Conservation (phyloP, 2,888 invertebrate species). For the Macrophya annulata region DNA sequence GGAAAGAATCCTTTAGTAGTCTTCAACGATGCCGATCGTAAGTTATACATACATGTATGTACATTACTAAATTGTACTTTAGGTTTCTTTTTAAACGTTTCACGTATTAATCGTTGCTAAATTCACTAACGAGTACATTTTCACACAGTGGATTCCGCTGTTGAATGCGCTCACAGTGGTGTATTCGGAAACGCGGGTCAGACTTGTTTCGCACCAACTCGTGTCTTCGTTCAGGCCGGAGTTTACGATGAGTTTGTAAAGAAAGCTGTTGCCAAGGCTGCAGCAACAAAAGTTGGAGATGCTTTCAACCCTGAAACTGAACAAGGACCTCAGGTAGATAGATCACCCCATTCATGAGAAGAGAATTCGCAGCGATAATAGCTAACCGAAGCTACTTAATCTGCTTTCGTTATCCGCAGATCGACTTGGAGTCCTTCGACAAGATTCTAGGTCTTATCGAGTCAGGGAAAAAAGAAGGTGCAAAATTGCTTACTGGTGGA, state of each 20-base stretch:
- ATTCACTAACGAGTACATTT: background rate
- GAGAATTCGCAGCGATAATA: background rate
- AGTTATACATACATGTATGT: slow-evolving; percentile 72
- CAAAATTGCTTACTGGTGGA: slow-evolving; percentile 90
- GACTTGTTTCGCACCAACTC: slow-evolving; percentile 83
- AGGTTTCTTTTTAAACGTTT: background rate
- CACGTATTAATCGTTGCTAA: background rate
- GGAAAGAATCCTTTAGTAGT: slow-evolving; percentile 95
- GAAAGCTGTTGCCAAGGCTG: slow-evolving; percentile 78
- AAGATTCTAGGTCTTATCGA: slow-evolving; percentile 90
- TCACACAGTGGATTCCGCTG: slow-evolving; percentile 65
- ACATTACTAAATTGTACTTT: background rate
- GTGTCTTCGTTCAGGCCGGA: slow-evolving; percentile 82
- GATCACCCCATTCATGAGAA: background rate
- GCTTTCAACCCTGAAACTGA: slow-evolving; percentile 79
- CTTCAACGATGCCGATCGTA: slow-evolving; percentile 90
- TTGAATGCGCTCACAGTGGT: slow-evolving; percentile 77
- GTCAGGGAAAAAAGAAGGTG: slow-evolving; percentile 90
- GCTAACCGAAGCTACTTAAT: background rate
- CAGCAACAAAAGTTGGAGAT: slow-evolving; percentile 80
- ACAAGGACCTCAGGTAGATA: slow-evolving; percentile 82
- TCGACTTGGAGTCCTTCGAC: slow-evolving; percentile 88
- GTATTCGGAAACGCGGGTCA: slow-evolving; percentile 83
- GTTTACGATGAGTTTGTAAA: slow-evolving; percentile 83
- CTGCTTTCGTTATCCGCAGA: slow-evolving; percentile 76